A percentile compares a stretch with the other conserved stretches of the same genome.
Evolutionary conservation across 1,140 invertebrate species (phyloP).

Genomic region (Campoletis sonorensis): DNA sequence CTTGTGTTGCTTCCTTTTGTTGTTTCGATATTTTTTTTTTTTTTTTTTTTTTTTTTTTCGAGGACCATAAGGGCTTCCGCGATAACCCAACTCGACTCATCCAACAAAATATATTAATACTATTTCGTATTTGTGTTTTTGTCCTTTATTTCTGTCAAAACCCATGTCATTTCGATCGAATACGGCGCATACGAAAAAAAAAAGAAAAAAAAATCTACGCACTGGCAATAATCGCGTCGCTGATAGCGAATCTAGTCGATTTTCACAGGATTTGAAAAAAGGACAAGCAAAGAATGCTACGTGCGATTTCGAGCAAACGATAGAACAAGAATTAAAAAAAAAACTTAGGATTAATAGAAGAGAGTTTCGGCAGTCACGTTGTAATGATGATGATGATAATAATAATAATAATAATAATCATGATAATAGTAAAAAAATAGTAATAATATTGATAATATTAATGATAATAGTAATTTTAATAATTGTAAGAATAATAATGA

Average conservation of each 20-base stretch:
- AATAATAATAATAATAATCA: no score
- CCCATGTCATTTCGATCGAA: constrained; percentile 2
- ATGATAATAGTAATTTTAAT: no score
- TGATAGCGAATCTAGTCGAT: constrained; percentile 1
- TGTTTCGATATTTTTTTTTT: neutral
- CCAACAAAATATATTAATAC: constrained; percentile 76
- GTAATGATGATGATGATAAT: neutral
- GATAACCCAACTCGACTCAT: constrained; percentile 62
- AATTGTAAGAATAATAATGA: neutral
- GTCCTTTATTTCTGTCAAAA: neutral
- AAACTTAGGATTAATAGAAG: constrained; percentile 6
- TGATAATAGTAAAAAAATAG: no score
- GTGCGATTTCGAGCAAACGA: neutral
- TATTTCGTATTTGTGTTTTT: constrained; percentile 54
- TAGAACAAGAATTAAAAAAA: neutral
- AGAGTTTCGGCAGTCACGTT: constrained; percentile 40
- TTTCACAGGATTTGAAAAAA: neutral
- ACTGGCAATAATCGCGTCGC: constrained; percentile 14
- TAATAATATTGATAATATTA: neutral
- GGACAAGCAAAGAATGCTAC: constrained; percentile 31
- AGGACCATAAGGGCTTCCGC: neutral
- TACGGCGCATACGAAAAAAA: constrained; percentile 46
- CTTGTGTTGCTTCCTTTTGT: constrained; percentile 46
- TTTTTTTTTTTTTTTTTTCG: no score
- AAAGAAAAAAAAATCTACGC: constrained; percentile 42